phyloP scores from a whole-genome alignment of 2,113 vertebrate genomes.

The Felis catus region DNA sequence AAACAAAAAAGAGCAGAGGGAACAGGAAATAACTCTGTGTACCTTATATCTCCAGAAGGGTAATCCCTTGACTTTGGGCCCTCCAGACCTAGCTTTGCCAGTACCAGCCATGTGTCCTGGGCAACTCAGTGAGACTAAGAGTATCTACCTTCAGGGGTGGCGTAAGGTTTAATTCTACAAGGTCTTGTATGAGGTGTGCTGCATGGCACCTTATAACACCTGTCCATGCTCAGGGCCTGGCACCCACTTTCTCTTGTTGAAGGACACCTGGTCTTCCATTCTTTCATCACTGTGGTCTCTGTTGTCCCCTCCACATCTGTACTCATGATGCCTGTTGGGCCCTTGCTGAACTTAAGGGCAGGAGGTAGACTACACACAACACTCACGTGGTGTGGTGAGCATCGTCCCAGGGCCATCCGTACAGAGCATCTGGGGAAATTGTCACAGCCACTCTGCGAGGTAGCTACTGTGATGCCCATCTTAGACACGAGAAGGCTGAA shows the following conservation, averaged over 20 bases:
- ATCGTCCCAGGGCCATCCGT: no score
- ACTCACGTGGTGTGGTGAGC: neutral
- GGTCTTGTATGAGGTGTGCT: no score
- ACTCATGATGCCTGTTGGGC: neutral
- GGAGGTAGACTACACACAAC: neutral
- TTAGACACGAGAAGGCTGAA: neutral
- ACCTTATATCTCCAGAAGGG: neutral
- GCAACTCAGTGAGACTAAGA: neutral
- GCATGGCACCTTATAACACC: fast-evolving
- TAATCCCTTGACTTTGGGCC: neutral
- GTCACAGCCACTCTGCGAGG: neutral
- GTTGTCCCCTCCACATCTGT: neutral
- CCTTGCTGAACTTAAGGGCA: neutral
- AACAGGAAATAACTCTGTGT: neutral
- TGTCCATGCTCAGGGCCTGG: neutral
- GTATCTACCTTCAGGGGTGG: neutral
- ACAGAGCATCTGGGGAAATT: neutral
- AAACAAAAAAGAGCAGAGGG: neutral
- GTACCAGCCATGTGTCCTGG: neutral
- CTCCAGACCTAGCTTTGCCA: neutral
- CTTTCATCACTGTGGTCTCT: neutral
- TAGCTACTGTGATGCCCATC: no score
- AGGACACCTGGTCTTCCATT: neutral
- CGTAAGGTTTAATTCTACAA: neutral
- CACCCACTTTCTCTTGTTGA: neutral